Conservation (phyloP, 2,113 vertebrate genomes). For the Malurus melanocephalus region DNA sequence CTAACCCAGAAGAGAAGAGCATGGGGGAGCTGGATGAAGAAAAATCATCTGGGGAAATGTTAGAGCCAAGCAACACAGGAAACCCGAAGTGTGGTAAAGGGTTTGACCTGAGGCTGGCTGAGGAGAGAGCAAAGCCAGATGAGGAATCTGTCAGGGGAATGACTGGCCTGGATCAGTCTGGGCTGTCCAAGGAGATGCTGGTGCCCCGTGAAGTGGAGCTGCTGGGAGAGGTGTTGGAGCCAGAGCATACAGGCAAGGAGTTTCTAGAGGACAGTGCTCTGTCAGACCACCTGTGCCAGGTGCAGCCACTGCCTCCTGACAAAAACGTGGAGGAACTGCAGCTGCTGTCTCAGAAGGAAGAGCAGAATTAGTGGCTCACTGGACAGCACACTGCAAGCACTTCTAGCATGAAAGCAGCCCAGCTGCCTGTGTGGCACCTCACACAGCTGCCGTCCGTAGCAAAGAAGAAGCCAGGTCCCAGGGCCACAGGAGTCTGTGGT, state of each 20-base stretch:
- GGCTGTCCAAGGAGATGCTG: neutral
- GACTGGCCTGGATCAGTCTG: neutral
- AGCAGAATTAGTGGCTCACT: conserved; percentile 19
- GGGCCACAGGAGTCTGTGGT: neutral
- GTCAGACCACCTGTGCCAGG: neutral
- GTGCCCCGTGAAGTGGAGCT: neutral
- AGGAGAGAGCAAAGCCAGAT: neutral
- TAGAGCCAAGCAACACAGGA: neutral
- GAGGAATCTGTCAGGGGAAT: neutral
- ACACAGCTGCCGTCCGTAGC: neutral
- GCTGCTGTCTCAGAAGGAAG: neutral
- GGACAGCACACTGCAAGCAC: neutral
- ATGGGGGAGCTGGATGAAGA: neutral
- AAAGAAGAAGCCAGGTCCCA: neutral
- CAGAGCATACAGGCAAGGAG: neutral
- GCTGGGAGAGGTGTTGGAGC: neutral
- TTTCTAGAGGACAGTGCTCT: neutral
- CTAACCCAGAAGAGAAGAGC: neutral
- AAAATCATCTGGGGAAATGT: neutral
- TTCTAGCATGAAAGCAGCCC: neutral
- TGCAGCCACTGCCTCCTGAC: conserved; percentile 3
- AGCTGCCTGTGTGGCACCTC: neutral
- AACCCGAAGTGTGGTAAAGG: neutral
- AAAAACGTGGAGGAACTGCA: neutral
- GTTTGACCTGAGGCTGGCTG: neutral